phyloP scores from a whole-genome alignment of 64 coral and sea anemone genomes.

The Catalaphyllia jardinei region DNA sequence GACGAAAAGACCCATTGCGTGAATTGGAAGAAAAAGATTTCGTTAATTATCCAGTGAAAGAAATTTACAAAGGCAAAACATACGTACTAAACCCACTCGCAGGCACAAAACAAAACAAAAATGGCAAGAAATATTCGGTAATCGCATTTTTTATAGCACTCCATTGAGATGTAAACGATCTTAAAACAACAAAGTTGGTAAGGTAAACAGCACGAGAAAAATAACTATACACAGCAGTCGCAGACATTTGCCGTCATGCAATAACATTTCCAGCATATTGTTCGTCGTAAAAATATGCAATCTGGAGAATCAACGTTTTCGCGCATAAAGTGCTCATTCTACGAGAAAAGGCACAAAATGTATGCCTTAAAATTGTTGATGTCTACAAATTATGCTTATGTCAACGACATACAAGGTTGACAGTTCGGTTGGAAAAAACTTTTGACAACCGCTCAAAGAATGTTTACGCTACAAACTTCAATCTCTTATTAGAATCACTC shows the following conservation, averaged over 20 bases:
- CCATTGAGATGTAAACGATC: constrained; percentile 28
- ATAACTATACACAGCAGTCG: background rate
- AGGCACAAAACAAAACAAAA: constrained; percentile 27
- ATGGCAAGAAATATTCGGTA: constrained; percentile 33
- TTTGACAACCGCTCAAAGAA: background rate
- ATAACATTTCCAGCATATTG: background rate
- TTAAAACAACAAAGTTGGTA: constrained; percentile 27
- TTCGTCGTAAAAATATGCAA: background rate
- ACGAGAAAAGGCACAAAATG: background rate
- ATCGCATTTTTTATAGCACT: constrained; percentile 9
- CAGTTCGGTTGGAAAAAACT: constrained; percentile 4
- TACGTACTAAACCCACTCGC: constrained; percentile 37
- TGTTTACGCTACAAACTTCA: background rate
- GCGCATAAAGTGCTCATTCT: background rate
- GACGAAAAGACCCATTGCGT: background rate
- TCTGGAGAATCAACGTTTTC: background rate
- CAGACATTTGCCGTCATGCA: background rate
- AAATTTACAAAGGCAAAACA: constrained; percentile 37
- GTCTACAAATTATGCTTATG: background rate
- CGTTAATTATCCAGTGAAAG: constrained; percentile 35
- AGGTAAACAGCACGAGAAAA: constrained; percentile 2
- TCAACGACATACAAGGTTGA: background rate
- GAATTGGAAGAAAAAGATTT: constrained; percentile 25
- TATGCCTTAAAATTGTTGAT: background rate
- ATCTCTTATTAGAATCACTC: background rate